Percentiles rank a stretch among this genome's conserved stretches.
Conservation (phyloP, 2,888 invertebrate species). For the Macaria notata region DNA sequence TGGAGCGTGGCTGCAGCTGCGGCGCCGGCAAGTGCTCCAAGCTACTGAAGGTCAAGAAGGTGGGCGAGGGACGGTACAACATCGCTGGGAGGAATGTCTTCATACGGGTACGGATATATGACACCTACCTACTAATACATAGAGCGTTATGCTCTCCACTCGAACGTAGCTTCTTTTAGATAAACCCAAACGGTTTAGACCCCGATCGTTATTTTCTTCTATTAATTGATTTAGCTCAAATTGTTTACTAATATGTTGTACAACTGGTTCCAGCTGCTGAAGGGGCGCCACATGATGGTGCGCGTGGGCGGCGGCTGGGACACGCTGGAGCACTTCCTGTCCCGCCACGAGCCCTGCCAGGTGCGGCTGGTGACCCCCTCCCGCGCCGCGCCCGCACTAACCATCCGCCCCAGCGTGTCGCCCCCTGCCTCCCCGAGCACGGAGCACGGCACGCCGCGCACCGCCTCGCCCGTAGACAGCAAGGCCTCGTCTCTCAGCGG, state of each 20-base stretch:
- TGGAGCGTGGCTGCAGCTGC: slow-evolving; percentile 89
- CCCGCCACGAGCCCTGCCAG: slow-evolving; percentile 94
- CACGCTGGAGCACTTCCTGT: slow-evolving; percentile 95
- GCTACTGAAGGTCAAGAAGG: slow-evolving; percentile 88
- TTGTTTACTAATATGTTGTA: background rate
- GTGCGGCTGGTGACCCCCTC: slow-evolving; percentile 82
- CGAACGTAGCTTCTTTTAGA: too few species aligned
- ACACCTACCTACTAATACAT: too few species aligned
- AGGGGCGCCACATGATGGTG: slow-evolving; percentile 97
- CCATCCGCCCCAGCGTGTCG: slow-evolving; percentile 44
- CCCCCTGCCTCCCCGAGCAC: slow-evolving; percentile 49
- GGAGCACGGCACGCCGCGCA: slow-evolving; percentile 31
- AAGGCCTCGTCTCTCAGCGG: slow-evolving; percentile 49
- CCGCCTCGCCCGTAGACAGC: slow-evolving; percentile 46
- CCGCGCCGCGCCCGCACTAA: slow-evolving; percentile 51
- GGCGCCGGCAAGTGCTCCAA: slow-evolving; percentile 87
- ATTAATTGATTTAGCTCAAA: too few species aligned
- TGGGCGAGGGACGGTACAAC: slow-evolving; percentile 93
- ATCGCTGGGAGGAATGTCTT: slow-evolving; percentile 94
- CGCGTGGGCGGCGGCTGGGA: slow-evolving; percentile 97
- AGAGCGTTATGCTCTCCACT: too few species aligned
- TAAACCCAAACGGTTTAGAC: too few species aligned
- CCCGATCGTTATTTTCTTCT: too few species aligned
- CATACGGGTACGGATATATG: slow-evolving; percentile 85
- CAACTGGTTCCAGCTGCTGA: slow-evolving; percentile 85